A percentile compares a stretch with the other conserved stretches of the same genome.
Evolutionary conservation across 2,888 invertebrate species (phyloP).

Genomic region (Parnassius orleans): DNA sequence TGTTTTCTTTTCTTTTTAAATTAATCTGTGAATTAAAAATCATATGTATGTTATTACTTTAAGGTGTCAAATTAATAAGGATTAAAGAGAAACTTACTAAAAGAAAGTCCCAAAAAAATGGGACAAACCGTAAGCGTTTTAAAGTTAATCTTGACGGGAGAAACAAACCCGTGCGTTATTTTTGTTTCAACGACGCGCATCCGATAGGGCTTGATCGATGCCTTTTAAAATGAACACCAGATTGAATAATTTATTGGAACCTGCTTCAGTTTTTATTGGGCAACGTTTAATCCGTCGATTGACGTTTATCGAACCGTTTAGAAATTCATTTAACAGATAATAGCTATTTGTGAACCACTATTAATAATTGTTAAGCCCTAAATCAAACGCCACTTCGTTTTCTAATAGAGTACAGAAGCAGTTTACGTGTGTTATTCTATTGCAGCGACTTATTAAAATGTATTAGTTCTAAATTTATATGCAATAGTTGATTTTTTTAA

Average conservation of each 20-base stretch:
- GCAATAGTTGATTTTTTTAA: no score
- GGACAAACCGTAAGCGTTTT: constrained; percentile 26
- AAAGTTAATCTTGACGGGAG: constrained; percentile 40
- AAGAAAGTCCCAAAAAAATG: constrained; percentile 30
- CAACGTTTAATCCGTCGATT: constrained; percentile 49
- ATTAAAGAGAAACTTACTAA: constrained; percentile 35
- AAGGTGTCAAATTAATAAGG: constrained; percentile 31
- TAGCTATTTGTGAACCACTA: constrained; percentile 31
- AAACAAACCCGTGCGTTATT: constrained; percentile 41
- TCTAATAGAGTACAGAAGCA: background rate
- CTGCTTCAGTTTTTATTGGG: constrained; percentile 45
- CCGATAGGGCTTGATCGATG: constrained; percentile 60
- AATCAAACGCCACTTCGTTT: constrained; percentile 24
- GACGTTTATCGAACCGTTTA: constrained; percentile 43
- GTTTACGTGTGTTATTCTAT: background rate
- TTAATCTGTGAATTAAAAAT: no score
- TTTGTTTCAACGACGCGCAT: constrained; percentile 40
- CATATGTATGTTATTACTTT: no score
- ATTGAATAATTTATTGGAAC: constrained; percentile 60
- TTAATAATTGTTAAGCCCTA: constrained; percentile 29
- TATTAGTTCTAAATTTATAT: no score
- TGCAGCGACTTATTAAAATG: no score
- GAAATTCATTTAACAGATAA: constrained; percentile 38
- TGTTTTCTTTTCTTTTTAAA: no score
- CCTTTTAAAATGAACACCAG: constrained; percentile 56